Evolutionary conservation across 2,888 invertebrate species (phyloP), one percentile per base, ranked within the genome.

Genomic region (Sicus ferrugineus): DNA sequence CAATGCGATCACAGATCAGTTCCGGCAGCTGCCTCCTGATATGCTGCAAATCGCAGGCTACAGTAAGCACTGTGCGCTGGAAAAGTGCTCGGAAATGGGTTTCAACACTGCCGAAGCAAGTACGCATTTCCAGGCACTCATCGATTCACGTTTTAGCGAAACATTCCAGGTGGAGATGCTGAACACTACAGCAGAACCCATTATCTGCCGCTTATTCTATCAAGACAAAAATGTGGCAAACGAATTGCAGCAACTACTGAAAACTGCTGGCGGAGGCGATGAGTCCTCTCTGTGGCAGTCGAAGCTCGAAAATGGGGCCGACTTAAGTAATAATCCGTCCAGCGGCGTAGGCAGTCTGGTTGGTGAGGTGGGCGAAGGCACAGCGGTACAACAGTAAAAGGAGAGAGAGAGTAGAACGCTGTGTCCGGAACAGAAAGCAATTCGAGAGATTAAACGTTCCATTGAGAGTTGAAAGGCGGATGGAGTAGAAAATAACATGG

Each of bases 31-130:
- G 56, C 90, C 92, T 1, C 87, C 88, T 30, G 88, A 89, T 48
- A 82, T 92, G 14, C 86, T 87, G 66, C 76, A 84, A 5, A 86
- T 87, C 72, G 88, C 89, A 9, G 87, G 88, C 0, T 83, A 89
- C 6, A 89, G 91, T 0, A 88, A 88, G 72, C 88, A 88, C 75
- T 92, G 91, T 76, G 87, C 89, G 3, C 83, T 92, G n/a, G 87
- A 88, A 42, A 66, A 66, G 14, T 46, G 30, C 46, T 3, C n/a
- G 68, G 59, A 86, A 81, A 73, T 84, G 87, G 61, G 87, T 63
- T 84, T 86, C 2, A 92, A 92, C 90, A 88, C 90, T 1, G 85
- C 88, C 19, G 88, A 89, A 74, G 90, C 91, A 2, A 87, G 88
- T 70, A 84, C 88, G 7, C 89, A 87, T 73, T 92, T 93, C 78